Evolutionary conservation across 1,140 invertebrate genomes (phyloP).

Genomic region (Cydia pomonella): DNA sequence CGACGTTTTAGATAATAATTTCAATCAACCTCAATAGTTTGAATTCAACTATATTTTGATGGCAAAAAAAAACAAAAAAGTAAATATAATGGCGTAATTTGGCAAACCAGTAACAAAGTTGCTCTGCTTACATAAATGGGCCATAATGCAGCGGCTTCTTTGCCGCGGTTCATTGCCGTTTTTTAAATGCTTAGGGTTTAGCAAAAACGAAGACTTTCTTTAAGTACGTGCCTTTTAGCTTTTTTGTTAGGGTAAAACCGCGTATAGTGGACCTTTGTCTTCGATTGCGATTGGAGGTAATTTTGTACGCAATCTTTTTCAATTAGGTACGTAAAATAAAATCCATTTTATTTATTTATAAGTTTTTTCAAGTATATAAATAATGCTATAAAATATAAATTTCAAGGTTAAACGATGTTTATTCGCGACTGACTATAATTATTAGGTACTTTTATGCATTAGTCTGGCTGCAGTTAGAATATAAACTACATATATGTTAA

Average conservation of each 20-base stretch:
- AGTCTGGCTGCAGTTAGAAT: no score
- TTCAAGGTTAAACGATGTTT: no score
- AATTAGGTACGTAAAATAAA: background rate
- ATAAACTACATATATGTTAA: no score
- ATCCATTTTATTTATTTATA: background rate
- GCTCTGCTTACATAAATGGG: background rate
- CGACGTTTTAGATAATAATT: background rate
- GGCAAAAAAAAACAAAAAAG: background rate
- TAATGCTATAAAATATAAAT: no score
- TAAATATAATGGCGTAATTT: constrained; percentile 8
- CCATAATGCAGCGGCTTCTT: background rate
- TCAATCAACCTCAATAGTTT: background rate
- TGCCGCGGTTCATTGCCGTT: background rate
- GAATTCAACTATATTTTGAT: background rate
- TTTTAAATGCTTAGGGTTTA: constrained; percentile 8
- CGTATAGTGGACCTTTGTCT: background rate
- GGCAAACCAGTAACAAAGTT: background rate
- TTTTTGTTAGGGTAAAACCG: constrained; percentile 21
- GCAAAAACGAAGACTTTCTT: constrained; percentile 5
- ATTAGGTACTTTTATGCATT: no score
- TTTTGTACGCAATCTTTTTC: background rate
- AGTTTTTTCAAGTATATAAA: no score
- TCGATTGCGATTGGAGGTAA: background rate
- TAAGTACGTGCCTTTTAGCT: background rate
- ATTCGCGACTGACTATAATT: no score